A percentile compares a stretch with the other conserved stretches of the same genome.
phyloP scores from a whole-genome alignment of 2,797 vertebrate genomes.

The Apogon talboti region DNA sequence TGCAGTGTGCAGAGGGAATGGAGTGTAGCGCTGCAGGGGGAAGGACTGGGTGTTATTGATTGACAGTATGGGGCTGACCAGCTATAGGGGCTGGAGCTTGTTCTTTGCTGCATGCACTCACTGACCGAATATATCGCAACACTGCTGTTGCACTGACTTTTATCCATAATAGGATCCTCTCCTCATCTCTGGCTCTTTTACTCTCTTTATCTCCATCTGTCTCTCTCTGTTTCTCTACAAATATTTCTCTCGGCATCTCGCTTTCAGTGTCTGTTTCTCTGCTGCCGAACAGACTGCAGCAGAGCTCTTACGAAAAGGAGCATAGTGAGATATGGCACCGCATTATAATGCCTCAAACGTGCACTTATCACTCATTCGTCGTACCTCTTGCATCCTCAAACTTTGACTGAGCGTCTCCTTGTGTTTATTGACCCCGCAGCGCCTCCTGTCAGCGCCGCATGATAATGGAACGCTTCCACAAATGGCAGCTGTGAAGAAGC shows the following conservation, averaged over 20 bases:
- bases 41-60: constrained; percentile 68
- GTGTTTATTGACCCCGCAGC: constrained; percentile 25
- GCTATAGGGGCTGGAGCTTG: constrained; percentile 31
- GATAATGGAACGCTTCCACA: constrained; percentile 7
- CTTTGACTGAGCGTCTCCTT: constrained; percentile 23
- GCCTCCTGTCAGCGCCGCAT: constrained; percentile 7
- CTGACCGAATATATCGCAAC: constrained; percentile 23
- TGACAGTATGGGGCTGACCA: constrained; percentile 64
- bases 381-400: constrained; percentile 32
- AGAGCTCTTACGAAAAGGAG: constrained; percentile 73
- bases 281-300: constrained; percentile 66
- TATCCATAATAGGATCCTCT: constrained; percentile 21
- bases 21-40: constrained; percentile 53
- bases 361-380: constrained; percentile 60
- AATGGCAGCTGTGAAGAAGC: constrained; percentile 12
- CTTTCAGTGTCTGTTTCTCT: constrained; percentile 17
- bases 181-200: constrained; percentile 5
- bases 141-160: neutral
- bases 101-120: constrained; percentile 47
- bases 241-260: constrained; percentile 32
- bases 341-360: constrained; percentile 76
- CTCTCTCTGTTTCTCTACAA: constrained; percentile 31
- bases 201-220: constrained; percentile 19
- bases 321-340: constrained; percentile 80
- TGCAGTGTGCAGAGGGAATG: constrained; percentile 59